These are phyloP conservation scores for Sisyra terminalis DNA, from an alignment of 2,888 invertebrate genomes.

Conservation along the genomic window DNA sequence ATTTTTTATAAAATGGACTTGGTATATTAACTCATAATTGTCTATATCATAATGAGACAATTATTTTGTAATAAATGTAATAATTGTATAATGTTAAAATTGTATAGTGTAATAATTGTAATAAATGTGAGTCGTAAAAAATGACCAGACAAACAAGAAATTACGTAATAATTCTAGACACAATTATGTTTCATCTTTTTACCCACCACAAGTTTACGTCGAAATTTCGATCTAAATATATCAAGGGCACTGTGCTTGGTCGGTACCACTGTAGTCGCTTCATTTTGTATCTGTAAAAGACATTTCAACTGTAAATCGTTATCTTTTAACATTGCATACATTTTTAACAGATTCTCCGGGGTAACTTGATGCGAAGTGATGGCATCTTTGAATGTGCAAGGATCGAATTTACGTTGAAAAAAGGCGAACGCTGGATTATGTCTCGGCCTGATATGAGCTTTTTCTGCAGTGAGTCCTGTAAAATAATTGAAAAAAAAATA, in stretches of 20 bases:
- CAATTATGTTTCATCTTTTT: constrained; percentile 1
- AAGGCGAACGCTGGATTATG: constrained; percentile 51
- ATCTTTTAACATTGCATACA: constrained; percentile 14
- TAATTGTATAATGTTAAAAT: too few relatives aligned
- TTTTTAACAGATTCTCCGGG: constrained; percentile 28
- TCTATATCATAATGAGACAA: too few relatives aligned
- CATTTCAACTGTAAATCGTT: constrained; percentile 1
- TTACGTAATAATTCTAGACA: background rate
- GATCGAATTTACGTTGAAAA: constrained; percentile 27
- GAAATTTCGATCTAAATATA: background rate
- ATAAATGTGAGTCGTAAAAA: too few relatives aligned
- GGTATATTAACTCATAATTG: too few relatives aligned
- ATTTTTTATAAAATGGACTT: too few relatives aligned
- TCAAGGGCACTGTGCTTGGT: too few relatives aligned
- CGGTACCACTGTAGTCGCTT: background rate
- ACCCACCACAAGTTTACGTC: background rate
- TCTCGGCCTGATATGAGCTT: constrained; percentile 37
- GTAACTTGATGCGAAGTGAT: constrained; percentile 39
- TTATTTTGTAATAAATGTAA: too few relatives aligned
- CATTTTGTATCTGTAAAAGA: background rate
- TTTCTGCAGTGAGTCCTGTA: constrained; percentile 42
- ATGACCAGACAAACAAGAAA: too few relatives aligned
- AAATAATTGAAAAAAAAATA: background rate
- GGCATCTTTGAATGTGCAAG: constrained; percentile 32
- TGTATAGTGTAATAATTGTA: too few relatives aligned